A percentile compares a stretch with the other conserved stretches of the same genome.
phyloP scores from a whole-genome alignment of 2,888 invertebrate species.

The Clostera curtula region DNA sequence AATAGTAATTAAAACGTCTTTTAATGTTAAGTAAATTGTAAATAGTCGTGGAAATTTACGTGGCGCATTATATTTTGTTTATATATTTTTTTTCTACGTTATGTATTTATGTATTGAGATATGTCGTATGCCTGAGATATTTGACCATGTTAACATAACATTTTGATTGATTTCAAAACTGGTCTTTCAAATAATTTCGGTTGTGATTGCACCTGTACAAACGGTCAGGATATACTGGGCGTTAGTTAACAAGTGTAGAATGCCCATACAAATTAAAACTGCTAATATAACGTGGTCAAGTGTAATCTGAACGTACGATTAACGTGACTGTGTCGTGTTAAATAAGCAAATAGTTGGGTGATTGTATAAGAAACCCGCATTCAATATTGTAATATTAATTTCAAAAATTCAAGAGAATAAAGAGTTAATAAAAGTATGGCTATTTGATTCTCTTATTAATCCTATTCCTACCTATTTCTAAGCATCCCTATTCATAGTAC shows the following conservation, averaged over 20 bases:
- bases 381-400: constrained; percentile 75
- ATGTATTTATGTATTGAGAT: constrained; percentile 65
- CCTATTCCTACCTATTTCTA: no score
- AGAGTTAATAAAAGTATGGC: constrained; percentile 66
- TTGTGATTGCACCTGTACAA: constrained; percentile 23
- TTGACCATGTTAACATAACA: constrained; percentile 32
- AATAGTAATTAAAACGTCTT: constrained; percentile 63
- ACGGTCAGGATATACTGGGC: constrained; percentile 14
- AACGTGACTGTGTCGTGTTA: constrained; percentile 70
- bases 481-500: no score
- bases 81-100: constrained; percentile 56
- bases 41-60: constrained; percentile 70
- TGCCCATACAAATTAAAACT: constrained; percentile 14
- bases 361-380: constrained; percentile 72
- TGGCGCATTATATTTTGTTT: constrained; percentile 66
- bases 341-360: constrained; percentile 73
- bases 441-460: constrained; percentile 34
- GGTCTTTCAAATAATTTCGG: constrained; percentile 18
- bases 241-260: constrained; percentile 4
- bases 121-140: constrained; percentile 41
- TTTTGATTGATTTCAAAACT: constrained; percentile 13
- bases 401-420: constrained; percentile 74
- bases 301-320: constrained; percentile 30
- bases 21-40: constrained; percentile 61
- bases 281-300: constrained; percentile 34